Percentiles rank a stretch among this genome's conserved stretches.
Evolutionary conservation across 1,140 invertebrate genomes (phyloP).

Genomic region (Pseudoatta argentina): DNA sequence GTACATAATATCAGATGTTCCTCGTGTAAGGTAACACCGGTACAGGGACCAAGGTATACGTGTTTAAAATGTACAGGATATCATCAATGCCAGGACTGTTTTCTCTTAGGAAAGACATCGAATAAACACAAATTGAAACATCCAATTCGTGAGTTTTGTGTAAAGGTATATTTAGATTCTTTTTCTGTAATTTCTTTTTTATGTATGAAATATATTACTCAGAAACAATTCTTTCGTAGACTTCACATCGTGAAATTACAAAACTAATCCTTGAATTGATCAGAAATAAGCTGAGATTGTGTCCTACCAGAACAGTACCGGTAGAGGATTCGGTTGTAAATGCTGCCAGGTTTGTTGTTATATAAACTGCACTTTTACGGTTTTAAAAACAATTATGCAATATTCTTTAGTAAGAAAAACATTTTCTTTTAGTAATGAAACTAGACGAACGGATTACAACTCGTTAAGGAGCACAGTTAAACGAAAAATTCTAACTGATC

Average conservation of each 20-base stretch:
- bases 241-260: slow-evolving; percentile 85
- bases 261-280: slow-evolving; percentile 86
- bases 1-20: slow-evolving; percentile 88
- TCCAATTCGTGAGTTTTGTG: slow-evolving; percentile 92
- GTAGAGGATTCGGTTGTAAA: slow-evolving; percentile 78
- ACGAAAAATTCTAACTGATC: slow-evolving; percentile 82
- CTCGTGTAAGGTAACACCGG: slow-evolving; percentile 86
- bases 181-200: slow-evolving; percentile 19
- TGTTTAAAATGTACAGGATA: slow-evolving; percentile 92
- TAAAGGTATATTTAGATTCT: slow-evolving; percentile 82
- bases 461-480: slow-evolving; percentile 81
- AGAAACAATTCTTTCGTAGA: slow-evolving; percentile 79
- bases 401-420: background rate
- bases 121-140: slow-evolving; percentile 92
- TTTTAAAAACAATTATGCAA: slow-evolving; percentile 37
- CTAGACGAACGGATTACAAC: slow-evolving; percentile 71
- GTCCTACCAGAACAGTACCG: slow-evolving; percentile 78
- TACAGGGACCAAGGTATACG: slow-evolving; percentile 89
- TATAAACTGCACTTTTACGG: slow-evolving; percentile 30
- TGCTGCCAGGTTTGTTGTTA: slow-evolving; percentile 70
- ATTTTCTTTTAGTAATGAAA: slow-evolving; percentile 75
- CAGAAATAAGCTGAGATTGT: slow-evolving; percentile 84
- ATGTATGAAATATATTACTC: slow-evolving; percentile 55
- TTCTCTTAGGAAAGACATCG: slow-evolving; percentile 90
- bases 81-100: slow-evolving; percentile 93